Conservation (phyloP, 2,113 vertebrate species). For the Colossoma macropomum region DNA sequence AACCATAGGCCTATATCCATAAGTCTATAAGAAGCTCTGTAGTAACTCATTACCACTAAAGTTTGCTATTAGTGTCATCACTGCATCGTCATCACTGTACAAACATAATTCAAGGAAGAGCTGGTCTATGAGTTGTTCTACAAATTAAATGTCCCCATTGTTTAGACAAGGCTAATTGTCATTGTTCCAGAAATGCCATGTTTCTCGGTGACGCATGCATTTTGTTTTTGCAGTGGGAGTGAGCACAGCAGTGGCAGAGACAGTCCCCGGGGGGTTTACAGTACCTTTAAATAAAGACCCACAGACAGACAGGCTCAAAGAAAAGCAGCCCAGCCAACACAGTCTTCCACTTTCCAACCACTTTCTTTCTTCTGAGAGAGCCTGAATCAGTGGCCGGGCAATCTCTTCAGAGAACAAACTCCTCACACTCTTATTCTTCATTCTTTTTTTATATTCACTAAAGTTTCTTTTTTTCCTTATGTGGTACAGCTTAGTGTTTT, state of each 20-base stretch:
- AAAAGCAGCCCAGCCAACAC: neutral
- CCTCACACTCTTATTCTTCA: neutral
- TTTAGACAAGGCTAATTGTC: conserved; percentile 71
- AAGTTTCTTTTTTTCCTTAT: neutral
- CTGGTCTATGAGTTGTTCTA: conserved; percentile 49
- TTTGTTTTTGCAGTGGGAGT: conserved; percentile 37
- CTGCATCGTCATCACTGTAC: conserved; percentile 49
- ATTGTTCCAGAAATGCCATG: conserved; percentile 66
- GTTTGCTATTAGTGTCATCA: conserved; percentile 18
- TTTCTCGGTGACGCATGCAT: conserved; percentile 51
- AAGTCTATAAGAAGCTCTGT: neutral
- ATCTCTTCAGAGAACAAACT: neutral
- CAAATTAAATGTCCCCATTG: conserved; percentile 63
- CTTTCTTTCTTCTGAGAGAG: neutral
- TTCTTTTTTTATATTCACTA: neutral
- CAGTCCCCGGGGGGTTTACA: conserved; percentile 39
- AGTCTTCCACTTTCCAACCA: neutral
- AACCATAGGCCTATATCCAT: neutral
- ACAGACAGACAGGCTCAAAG: neutral
- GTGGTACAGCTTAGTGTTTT: neutral
- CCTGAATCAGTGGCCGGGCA: neutral
- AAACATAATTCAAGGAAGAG: conserved; percentile 64
- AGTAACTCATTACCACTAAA: neutral
- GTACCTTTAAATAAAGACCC: conserved; percentile 44
- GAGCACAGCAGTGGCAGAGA: conserved; percentile 23